phyloP scores from a whole-genome alignment of 2,888 invertebrate species.

The Lycia hirtaria region DNA sequence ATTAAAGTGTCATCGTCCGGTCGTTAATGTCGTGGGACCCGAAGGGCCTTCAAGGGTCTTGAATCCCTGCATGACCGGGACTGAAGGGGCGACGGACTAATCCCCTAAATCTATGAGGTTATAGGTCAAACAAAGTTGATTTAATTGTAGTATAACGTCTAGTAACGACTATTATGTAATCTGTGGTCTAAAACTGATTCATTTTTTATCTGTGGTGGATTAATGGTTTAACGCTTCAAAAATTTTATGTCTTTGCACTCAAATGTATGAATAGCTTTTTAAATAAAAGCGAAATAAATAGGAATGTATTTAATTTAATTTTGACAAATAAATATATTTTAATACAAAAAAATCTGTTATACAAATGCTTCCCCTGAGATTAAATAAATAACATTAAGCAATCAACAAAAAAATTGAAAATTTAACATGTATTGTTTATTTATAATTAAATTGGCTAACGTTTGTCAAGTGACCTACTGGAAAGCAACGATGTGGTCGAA shows the following conservation, averaged over 20 bases:
- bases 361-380: no score
- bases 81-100: conserved; percentile 39
- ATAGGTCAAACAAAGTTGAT: conserved; percentile 72
- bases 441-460: no score
- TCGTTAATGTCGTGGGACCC: conserved; percentile 61
- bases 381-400: no score
- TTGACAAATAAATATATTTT: no score
- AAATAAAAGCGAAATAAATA: no score
- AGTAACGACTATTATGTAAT: background rate
- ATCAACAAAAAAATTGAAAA: no score
- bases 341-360: no score
- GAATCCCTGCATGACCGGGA: conserved; percentile 5
- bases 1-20: conserved; percentile 59
- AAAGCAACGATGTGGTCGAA: no score
- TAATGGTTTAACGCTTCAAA: background rate
- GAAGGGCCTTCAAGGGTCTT: conserved; percentile 18
- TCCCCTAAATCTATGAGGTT: conserved; percentile 60
- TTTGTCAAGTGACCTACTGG: no score
- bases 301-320: background rate
- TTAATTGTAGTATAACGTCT: conserved; percentile 52
- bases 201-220: background rate
- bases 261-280: no score
- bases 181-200: background rate
- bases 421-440: no score
- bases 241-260: background rate